These are phyloP conservation scores for Disparrhopalites patrizii DNA, from an alignment of 2,888 invertebrate species.

Conservation along the genomic window DNA sequence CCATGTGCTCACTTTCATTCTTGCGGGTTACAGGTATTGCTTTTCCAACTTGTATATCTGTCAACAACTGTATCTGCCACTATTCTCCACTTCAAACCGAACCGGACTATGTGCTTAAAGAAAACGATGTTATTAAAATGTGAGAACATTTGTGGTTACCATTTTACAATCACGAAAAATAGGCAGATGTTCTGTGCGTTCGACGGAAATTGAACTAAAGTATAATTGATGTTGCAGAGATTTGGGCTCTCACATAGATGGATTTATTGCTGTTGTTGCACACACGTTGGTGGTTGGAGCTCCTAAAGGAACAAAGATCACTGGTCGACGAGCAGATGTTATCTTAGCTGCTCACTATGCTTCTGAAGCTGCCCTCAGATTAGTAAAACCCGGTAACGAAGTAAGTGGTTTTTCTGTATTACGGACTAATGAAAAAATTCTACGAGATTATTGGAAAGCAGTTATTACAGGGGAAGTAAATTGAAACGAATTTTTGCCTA, in stretches of 20 bases:
- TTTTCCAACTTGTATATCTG: slow-evolving; percentile 97
- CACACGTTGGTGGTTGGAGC: slow-evolving; percentile 85
- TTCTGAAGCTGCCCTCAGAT: slow-evolving; percentile 88
- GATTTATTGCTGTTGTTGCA: slow-evolving; percentile 96
- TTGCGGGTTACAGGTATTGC: slow-evolving; percentile 66
- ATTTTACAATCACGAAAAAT: too few species aligned
- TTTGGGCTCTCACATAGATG: slow-evolving; percentile 97
- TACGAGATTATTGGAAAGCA: neutral
- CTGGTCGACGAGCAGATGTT: slow-evolving; percentile 89
- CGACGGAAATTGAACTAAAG: neutral
- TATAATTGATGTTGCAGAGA: slow-evolving; percentile 63
- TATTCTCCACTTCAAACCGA: slow-evolving; percentile 95
- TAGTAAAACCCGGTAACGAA: slow-evolving; percentile 86
- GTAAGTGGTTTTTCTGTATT: slow-evolving; percentile 54
- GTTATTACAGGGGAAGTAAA: neutral
- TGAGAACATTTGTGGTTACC: slow-evolving; percentile 52
- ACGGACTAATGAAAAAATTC: neutral
- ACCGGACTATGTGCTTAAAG: slow-evolving; percentile 75
- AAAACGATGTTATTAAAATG: slow-evolving; percentile 96
- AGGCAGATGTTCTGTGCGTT: too few species aligned
- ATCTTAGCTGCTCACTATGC: slow-evolving; percentile 92
- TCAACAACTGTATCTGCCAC: slow-evolving; percentile 99
- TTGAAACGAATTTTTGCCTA: neutral
- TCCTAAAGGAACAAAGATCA: slow-evolving; percentile 67
- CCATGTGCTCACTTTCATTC: neutral